Evolutionary conservation across 1,140 invertebrate genomes (phyloP).

Genomic region (Caerostris darwini): DNA sequence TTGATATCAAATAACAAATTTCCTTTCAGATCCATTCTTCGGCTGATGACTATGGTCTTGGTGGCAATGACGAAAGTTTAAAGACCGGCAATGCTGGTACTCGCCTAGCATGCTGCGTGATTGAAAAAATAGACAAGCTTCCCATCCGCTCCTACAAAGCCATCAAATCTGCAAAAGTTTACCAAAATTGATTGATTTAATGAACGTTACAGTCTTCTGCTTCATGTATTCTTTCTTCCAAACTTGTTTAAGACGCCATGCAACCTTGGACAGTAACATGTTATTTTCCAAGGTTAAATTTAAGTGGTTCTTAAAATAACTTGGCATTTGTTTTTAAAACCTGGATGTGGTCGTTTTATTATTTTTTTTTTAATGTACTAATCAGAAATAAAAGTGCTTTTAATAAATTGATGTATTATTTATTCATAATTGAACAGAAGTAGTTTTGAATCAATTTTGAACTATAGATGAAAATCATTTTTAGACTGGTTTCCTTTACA

Average conservation of each 20-base stretch:
- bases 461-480: too few relatives aligned
- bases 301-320: not conserved
- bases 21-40: slow-evolving; percentile 81
- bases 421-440: too few relatives aligned
- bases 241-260: not conserved
- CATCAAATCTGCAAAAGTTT: slow-evolving; percentile 31
- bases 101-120: slow-evolving; percentile 83
- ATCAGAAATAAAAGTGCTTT: not conserved
- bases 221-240: not conserved
- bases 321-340: not conserved
- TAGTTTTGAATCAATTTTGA: too few relatives aligned
- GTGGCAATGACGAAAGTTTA: slow-evolving; percentile 81
- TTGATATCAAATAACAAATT: too few relatives aligned
- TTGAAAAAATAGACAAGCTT: slow-evolving; percentile 79
- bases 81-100: slow-evolving; percentile 84
- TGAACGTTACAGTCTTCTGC: not conserved
- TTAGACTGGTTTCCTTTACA: too few relatives aligned
- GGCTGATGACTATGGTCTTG: slow-evolving; percentile 84
- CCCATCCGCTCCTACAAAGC: slow-evolving; percentile 49
- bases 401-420: not conserved
- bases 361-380: too few relatives aligned
- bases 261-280: not conserved
- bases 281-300: not conserved
- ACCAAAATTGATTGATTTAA: slow-evolving; percentile 46
- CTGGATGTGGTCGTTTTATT: not conserved